Base-by-base conservation (phyloP, 1,140 invertebrate genomes). In the Atta colombica region DNA sequence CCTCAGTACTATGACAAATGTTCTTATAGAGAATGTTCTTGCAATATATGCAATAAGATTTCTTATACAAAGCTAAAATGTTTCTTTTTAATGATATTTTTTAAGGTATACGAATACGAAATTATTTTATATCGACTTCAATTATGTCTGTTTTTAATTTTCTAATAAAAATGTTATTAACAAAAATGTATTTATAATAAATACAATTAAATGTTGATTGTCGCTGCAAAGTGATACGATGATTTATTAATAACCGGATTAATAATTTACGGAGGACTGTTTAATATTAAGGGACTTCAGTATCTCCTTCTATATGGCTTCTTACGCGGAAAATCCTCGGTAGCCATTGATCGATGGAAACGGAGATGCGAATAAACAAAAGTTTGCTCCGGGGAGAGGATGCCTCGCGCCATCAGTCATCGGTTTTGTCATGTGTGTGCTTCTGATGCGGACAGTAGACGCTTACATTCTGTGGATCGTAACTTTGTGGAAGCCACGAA, bases 351-450 rank as follows among this genome's bases (percentile, higher is more conserved):
- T 94, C 91, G 92, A 93, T 93, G 91, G 89, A 91, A 87, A 90
- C 85, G 87, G 86, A 91, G 87, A 89, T 89, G 87, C 88, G 90
- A 92, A 93, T 93, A 93, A 93, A 93, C 92, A 93, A 92, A 94
- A 93, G 92, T 94, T 93, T 49, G 61, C 77, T 55, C 77, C 45
- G 25, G 58, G 14, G 89, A 65, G 88, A 91, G 89, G 75, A 71
- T 89, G 82, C 81, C 66, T 60, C 81, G 92, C 82, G 88, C 88
- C 92, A 94, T 94, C 92, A 91, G 89, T 94, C 93, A 93, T 92
- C 87, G 86, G 90, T 88, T 92, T 93, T 93, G 92, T 93, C 92
- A 93, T 92, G 89, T 91, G 90, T 91, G 86, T 91, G 89, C 77
- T 88, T 87, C 87, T 87, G 86, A 88, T 89, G 78, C 78, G 35